Conservation (phyloP, 1,140 invertebrate species). For the Bombus huntii region DNA sequence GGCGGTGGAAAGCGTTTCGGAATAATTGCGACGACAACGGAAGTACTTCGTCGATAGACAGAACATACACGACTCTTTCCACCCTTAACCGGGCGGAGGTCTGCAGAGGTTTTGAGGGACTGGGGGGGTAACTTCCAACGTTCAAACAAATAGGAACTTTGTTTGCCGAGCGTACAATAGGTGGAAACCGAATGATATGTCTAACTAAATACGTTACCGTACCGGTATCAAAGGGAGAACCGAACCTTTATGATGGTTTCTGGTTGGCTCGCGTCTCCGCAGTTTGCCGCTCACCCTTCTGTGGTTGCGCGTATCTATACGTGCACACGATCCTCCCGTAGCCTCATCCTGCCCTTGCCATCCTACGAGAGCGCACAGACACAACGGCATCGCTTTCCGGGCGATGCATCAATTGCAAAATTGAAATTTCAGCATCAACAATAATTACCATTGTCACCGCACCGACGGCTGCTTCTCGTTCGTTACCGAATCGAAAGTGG, state of each 20-base stretch:
- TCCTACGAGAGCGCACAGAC: neutral
- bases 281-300: slow-evolving; percentile 74
- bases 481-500: slow-evolving; percentile 69
- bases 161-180: slow-evolving; percentile 77
- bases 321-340: slow-evolving; percentile 16
- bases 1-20: slow-evolving; percentile 35
- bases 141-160: slow-evolving; percentile 81
- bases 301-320: slow-evolving; percentile 61
- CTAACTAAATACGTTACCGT: slow-evolving; percentile 81
- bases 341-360: slow-evolving; percentile 31
- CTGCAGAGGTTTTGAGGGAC: slow-evolving; percentile 4
- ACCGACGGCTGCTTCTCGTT: slow-evolving; percentile 64
- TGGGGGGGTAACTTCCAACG: slow-evolving; percentile 63
- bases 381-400: slow-evolving; percentile 59
- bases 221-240: slow-evolving; percentile 79
- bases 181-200: slow-evolving; percentile 81
- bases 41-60: slow-evolving; percentile 48
- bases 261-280: slow-evolving; percentile 78
- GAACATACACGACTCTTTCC: slow-evolving; percentile 49
- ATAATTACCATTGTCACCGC: slow-evolving; percentile 78
- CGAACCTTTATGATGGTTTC: slow-evolving; percentile 82
- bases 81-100: slow-evolving; percentile 40
- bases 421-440: slow-evolving; percentile 79
- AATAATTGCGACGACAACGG: slow-evolving; percentile 58
- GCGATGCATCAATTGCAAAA: slow-evolving; percentile 80